These are phyloP conservation scores for Agrotis clavis DNA, from an alignment of 2,888 invertebrate species.

Conservation along the genomic window DNA sequence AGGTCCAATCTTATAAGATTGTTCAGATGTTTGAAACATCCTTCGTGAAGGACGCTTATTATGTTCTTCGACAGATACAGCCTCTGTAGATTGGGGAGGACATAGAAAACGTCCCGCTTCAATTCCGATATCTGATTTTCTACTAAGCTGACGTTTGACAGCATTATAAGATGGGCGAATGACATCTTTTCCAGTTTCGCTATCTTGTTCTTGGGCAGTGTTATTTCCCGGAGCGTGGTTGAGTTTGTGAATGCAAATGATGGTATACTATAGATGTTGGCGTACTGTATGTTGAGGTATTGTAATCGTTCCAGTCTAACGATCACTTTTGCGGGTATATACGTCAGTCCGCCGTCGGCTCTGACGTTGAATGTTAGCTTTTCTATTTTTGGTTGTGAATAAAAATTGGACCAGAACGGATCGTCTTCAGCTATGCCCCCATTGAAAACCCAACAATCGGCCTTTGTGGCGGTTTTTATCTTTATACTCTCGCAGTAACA, in stretches of 20 bases:
- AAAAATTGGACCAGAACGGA: constrained; percentile 94
- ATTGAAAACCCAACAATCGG: constrained; percentile 95
- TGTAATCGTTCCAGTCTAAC: constrained; percentile 93
- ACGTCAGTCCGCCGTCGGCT: constrained; percentile 93
- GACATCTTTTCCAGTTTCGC: constrained; percentile 93
- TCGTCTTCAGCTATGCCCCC: constrained; percentile 93
- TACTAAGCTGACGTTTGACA: constrained; percentile 93
- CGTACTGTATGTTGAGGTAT: constrained; percentile 93
- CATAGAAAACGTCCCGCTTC: constrained; percentile 94
- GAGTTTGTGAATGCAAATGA: constrained; percentile 95
- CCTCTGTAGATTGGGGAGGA: constrained; percentile 93
- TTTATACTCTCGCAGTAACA: constrained; percentile 93
- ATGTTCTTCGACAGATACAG: constrained; percentile 96
- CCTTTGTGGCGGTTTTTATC: constrained; percentile 92
- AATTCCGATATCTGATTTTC: constrained; percentile 95
- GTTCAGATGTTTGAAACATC: constrained; percentile 94
- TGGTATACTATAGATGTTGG: constrained; percentile 93
- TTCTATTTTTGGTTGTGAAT: constrained; percentile 93
- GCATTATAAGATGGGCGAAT: constrained; percentile 94
- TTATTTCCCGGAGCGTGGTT: constrained; percentile 93
- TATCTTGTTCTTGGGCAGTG: constrained; percentile 94
- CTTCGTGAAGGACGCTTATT: constrained; percentile 96
- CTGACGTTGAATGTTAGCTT: constrained; percentile 94
- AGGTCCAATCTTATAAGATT: constrained; percentile 95
- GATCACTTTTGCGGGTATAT: constrained; percentile 94